Percentiles rank a stretch among this genome's conserved stretches.
phyloP scores from a whole-genome alignment of 2,113 vertebrate species.

The Corythoichthys haematopterus region DNA sequence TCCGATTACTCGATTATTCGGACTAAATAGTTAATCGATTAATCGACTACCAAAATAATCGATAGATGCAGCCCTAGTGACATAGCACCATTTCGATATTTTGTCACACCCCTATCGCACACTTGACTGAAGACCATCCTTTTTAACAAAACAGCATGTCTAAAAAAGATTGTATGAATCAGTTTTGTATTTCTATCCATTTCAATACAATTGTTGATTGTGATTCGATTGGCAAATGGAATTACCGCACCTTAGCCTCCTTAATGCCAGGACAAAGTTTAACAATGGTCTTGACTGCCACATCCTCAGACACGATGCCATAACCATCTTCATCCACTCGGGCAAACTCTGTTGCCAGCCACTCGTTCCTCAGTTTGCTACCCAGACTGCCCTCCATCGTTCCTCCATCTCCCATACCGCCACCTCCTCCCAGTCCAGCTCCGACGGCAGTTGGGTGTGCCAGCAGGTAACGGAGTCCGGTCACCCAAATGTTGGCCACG shows the following conservation, averaged over 20 bases:
- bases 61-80: too few relatives aligned
- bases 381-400: constrained; percentile 78
- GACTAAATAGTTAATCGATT: too few relatives aligned
- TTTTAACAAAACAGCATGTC: too few relatives aligned
- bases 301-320: constrained; percentile 88
- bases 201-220: too few relatives aligned
- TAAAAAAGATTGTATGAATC: background rate
- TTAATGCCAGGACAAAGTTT: constrained; percentile 88
- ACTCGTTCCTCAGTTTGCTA: constrained; percentile 81
- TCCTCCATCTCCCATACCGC: constrained; percentile 73
- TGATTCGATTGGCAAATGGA: background rate
- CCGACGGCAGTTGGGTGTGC: constrained; percentile 83
- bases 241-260: constrained; percentile 83
- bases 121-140: too few relatives aligned
- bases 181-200: too few relatives aligned
- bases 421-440: constrained; percentile 66
- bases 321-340: constrained; percentile 86
- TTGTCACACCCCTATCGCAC: too few relatives aligned
- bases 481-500: constrained; percentile 98
- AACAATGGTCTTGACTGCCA: constrained; percentile 85
- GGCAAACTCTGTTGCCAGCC: constrained; percentile 84
- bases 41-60: too few relatives aligned
- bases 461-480: constrained; percentile 88
- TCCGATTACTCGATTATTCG: too few relatives aligned
- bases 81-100: too few relatives aligned